These are phyloP conservation scores for Nymphalis c-album DNA, from an alignment of 2,888 invertebrate genomes.

Conservation along the genomic window DNA sequence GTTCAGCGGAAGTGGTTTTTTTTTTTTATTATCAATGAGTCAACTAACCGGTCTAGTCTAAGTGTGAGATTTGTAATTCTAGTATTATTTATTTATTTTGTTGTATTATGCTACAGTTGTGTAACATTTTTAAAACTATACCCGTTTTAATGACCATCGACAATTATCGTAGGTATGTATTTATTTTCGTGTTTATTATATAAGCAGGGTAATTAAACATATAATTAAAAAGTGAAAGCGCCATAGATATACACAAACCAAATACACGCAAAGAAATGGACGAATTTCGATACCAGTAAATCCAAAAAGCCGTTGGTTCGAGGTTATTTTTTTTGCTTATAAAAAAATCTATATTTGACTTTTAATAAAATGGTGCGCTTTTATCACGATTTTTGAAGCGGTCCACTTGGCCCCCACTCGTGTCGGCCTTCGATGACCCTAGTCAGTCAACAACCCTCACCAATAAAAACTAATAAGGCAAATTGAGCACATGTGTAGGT, in stretches of 20 bases:
- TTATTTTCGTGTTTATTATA: too few relatives aligned
- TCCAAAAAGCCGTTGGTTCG: background rate
- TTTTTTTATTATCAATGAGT: constrained; percentile 41
- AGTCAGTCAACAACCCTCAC: constrained; percentile 32
- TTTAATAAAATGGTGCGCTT: constrained; percentile 27
- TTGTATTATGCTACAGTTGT: background rate
- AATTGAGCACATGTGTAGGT: constrained; percentile 36
- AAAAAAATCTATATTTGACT: background rate
- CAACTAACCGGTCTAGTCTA: constrained; percentile 33
- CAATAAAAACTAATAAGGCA: constrained; percentile 41
- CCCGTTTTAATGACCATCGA: too few relatives aligned
- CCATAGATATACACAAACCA: too few relatives aligned
- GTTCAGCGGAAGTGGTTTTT: constrained; percentile 40
- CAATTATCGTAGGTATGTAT: too few relatives aligned
- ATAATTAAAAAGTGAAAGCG: too few relatives aligned
- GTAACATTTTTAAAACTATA: too few relatives aligned
- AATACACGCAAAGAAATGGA: too few relatives aligned
- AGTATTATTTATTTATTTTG: constrained; percentile 6
- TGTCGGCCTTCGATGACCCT: constrained; percentile 41
- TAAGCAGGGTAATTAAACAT: too few relatives aligned
- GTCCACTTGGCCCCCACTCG: constrained; percentile 33
- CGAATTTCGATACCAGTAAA: too few relatives aligned
- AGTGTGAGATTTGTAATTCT: constrained; percentile 15
- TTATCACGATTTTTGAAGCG: constrained; percentile 34
- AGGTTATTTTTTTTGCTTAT: background rate